A percentile compares a stretch with the other conserved stretches of the same genome.
phyloP scores from a whole-genome alignment of 2,888 invertebrate genomes.

The Thera obeliscata region DNA sequence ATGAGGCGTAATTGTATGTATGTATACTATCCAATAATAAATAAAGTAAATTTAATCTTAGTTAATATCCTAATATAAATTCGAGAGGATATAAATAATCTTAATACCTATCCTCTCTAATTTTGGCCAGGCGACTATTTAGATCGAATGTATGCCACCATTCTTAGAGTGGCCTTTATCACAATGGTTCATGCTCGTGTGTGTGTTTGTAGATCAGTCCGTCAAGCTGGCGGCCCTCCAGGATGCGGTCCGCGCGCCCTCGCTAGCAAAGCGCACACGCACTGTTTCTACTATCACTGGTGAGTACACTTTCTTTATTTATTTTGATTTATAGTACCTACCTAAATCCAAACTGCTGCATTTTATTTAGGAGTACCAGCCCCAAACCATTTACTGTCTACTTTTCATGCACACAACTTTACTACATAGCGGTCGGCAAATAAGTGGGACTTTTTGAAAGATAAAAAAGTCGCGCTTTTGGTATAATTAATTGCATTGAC shows the following conservation, averaged over 20 bases:
- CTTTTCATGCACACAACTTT: no score
- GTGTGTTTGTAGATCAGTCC: constrained; percentile 69
- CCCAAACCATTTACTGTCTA: no score
- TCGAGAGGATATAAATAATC: no score
- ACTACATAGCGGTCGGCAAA: not conserved
- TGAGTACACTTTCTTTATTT: constrained; percentile 56
- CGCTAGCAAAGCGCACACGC: constrained; percentile 84
- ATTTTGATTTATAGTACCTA: no score
- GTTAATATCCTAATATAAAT: no score
- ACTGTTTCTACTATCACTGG: constrained; percentile 90
- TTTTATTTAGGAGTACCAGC: no score
- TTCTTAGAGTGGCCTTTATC: constrained; percentile 21
- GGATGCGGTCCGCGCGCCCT: constrained; percentile 89
- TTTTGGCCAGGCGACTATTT: constrained; percentile 16
- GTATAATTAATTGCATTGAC: no score
- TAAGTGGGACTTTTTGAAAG: not conserved
- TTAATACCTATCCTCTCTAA: constrained; percentile 7
- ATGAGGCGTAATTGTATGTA: no score
- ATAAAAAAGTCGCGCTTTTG: no score
- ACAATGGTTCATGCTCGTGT: constrained; percentile 24
- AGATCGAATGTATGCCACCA: constrained; percentile 14
- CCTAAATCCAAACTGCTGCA: no score
- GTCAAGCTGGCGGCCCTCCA: constrained; percentile 93
- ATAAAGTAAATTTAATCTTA: no score
- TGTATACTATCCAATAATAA: no score